Evolutionary conservation across 2,113 vertebrate species (phyloP).

Genomic region (Capra hircus): DNA sequence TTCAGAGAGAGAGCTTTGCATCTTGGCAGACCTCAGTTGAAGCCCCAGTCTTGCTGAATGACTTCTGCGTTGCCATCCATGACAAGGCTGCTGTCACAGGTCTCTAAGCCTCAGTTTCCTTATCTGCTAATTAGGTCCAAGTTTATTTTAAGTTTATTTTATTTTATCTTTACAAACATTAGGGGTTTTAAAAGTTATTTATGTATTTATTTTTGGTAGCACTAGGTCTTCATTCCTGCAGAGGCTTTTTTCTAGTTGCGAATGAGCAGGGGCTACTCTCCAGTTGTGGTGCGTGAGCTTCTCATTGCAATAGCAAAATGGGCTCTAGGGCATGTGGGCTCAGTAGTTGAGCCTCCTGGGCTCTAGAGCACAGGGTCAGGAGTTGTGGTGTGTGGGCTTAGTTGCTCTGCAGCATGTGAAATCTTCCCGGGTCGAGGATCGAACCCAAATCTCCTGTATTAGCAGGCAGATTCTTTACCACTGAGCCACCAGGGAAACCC

Average conservation of each 20-base stretch:
- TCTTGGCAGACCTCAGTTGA: neutral
- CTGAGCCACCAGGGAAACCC: neutral
- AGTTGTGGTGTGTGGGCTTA: neutral
- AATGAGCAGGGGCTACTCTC: neutral
- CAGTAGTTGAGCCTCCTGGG: neutral
- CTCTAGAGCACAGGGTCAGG: neutral
- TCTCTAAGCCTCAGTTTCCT: neutral
- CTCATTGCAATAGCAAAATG: neutral
- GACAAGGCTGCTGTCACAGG: neutral
- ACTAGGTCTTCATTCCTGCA: neutral
- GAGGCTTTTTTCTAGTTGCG: neutral
- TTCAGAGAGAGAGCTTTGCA: accelerated
- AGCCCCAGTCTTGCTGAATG: accelerated
- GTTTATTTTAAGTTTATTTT: neutral
- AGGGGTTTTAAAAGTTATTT: neutral
- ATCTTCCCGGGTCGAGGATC: neutral
- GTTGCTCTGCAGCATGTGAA: neutral
- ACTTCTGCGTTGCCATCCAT: too few species aligned
- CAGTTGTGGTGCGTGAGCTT: neutral
- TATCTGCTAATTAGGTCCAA: neutral
- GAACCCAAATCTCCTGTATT: neutral
- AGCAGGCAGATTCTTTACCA: neutral
- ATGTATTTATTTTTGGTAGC: neutral
- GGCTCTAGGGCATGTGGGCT: neutral
- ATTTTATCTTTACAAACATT: neutral